Evolutionary conservation across 1,140 invertebrate species (phyloP).

Genomic region (Anastatus disparis): DNA sequence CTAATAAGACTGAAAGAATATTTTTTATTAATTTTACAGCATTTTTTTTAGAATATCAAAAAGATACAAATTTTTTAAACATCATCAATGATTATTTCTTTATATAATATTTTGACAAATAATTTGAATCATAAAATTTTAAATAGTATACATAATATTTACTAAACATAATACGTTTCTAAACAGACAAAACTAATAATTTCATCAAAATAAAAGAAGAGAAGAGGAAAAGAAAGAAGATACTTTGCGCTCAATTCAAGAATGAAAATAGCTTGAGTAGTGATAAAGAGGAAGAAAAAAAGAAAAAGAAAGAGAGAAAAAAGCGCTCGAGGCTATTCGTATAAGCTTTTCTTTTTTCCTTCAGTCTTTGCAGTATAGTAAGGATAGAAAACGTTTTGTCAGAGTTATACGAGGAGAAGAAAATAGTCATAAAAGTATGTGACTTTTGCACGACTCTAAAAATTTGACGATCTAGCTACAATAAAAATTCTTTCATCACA

Average conservation of each 20-base stretch:
- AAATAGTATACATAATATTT: background rate
- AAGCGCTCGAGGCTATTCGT: background rate
- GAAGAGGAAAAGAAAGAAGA: background rate
- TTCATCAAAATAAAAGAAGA: background rate
- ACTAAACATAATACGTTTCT: no score
- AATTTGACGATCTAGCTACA: background rate
- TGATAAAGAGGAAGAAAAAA: constrained; percentile 21
- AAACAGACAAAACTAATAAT: no score
- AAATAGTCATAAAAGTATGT: constrained; percentile 1
- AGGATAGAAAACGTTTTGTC: constrained; percentile 23
- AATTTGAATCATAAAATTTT: background rate
- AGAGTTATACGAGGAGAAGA: constrained; percentile 27
- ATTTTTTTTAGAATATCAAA: no score
- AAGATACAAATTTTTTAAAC: no score
- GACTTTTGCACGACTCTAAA: constrained; percentile 3
- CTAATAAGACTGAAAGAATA: no score
- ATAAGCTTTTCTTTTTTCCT: no score
- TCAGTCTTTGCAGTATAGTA: constrained; percentile 13
- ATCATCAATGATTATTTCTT: no score
- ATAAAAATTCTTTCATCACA: background rate
- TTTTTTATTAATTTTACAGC: no score
- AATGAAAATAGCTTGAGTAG: constrained; percentile 1
- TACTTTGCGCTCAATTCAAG: background rate
- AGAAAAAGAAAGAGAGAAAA: constrained; percentile 10
- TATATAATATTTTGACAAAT: no score